A percentile compares a stretch with the other conserved stretches of the same genome.
Conservation (phyloP, 92 coral and sea anemone genomes). For the Galaxea fascicularis region DNA sequence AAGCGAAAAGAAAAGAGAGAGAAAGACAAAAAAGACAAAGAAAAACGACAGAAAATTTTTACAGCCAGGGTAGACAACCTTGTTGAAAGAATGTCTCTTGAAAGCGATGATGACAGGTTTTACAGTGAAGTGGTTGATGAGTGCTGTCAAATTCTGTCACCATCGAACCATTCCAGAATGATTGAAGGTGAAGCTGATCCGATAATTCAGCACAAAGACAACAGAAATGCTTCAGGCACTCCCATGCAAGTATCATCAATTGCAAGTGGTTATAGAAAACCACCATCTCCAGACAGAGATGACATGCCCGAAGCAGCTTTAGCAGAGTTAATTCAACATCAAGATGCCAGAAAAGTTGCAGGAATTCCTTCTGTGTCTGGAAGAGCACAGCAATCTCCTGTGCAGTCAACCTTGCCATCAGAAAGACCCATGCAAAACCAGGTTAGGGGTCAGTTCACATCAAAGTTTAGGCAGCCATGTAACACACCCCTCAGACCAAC, state of each 20-base stretch:
- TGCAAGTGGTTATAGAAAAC: not conserved
- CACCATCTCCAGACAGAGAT: not conserved
- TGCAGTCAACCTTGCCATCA: not conserved
- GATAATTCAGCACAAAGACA: not conserved
- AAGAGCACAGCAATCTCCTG: not conserved
- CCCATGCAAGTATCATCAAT: not conserved
- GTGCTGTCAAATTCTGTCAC: not conserved
- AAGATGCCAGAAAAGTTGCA: not conserved
- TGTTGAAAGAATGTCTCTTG: not conserved
- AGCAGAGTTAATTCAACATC: not conserved
- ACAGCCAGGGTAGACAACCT: not conserved
- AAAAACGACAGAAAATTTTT: not conserved
- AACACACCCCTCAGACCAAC: not conserved
- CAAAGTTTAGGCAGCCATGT: not conserved
- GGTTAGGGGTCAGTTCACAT: not conserved
- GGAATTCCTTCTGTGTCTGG: not conserved
- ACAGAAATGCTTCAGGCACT: not conserved
- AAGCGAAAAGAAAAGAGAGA: not conserved
- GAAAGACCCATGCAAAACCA: not conserved
- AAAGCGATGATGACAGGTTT: not conserved
- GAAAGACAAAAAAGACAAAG: not conserved
- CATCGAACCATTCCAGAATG: not conserved
- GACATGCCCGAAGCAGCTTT: not conserved
- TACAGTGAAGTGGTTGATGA: not conserved
- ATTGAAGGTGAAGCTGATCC: not conserved